These are phyloP conservation scores for Pseudorhiza aurosa DNA, from an alignment of 30 jellyfish, hydroid and myxozoan genomes.

Conservation along the genomic window DNA sequence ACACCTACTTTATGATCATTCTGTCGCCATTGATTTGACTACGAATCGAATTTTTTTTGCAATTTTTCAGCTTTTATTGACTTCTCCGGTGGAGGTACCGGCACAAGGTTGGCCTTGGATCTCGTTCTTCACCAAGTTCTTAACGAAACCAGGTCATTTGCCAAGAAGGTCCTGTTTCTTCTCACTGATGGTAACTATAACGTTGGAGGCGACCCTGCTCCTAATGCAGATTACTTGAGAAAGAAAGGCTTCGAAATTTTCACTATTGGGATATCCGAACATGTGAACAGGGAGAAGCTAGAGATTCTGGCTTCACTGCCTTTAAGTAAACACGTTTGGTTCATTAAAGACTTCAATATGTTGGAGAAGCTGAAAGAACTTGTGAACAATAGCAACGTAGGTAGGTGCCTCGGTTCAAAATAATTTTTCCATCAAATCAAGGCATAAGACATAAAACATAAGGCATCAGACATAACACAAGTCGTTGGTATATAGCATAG, in stretches of 20 bases:
- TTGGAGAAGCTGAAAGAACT: slow-evolving; percentile 44
- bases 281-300: slow-evolving; percentile 45
- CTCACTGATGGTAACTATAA: slow-evolving; percentile 75
- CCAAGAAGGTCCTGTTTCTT: slow-evolving; percentile 69
- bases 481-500: too few relatives aligned
- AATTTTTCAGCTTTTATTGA: slow-evolving; percentile 20
- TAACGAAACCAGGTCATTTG: slow-evolving; percentile 54
- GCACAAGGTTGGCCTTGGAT: slow-evolving; percentile 57
- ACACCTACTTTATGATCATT: too few relatives aligned
- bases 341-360: slow-evolving; percentile 52
- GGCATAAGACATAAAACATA: too few relatives aligned
- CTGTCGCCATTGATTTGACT: too few relatives aligned
- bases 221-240: slow-evolving; percentile 39
- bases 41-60: neutral
- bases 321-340: slow-evolving; percentile 30
- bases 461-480: too few relatives aligned
- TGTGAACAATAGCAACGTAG: slow-evolving; percentile 42
- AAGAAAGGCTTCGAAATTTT: slow-evolving; percentile 42
- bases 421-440: too few relatives aligned
- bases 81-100: slow-evolving; percentile 83
- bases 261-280: slow-evolving; percentile 56
- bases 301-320: slow-evolving; percentile 74
- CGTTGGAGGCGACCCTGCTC: slow-evolving; percentile 71
- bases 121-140: slow-evolving; percentile 27
- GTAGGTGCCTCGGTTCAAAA: slow-evolving; percentile 28